Percentiles rank a stretch among this genome's conserved stretches.
phyloP scores from a whole-genome alignment of 2,888 invertebrate species.

The Chelonus formosanus region DNA sequence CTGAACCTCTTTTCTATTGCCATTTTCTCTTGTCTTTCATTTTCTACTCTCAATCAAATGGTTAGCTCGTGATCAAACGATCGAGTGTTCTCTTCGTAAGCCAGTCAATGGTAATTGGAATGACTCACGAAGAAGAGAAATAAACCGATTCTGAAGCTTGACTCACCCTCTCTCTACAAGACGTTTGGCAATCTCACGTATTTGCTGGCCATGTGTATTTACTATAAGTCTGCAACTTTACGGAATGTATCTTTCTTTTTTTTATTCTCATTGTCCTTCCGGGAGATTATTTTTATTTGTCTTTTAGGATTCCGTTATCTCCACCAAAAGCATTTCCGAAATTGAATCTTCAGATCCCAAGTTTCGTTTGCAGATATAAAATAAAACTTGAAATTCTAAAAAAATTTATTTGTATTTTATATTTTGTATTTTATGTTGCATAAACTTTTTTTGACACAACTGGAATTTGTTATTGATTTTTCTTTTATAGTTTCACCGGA shows the following conservation, averaged over 20 bases:
- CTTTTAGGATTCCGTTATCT: background rate
- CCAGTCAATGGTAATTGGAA: slow-evolving; percentile 39
- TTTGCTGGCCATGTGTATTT: slow-evolving; percentile 21
- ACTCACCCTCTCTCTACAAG: slow-evolving; percentile 25
- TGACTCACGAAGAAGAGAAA: slow-evolving; percentile 33
- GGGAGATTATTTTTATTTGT: background rate
- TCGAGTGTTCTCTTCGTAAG: slow-evolving; percentile 29
- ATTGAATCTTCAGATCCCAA: background rate
- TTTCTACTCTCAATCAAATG: slow-evolving; percentile 28
- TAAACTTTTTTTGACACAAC: too few relatives aligned
- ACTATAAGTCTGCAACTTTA: slow-evolving; percentile 24
- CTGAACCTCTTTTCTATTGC: slow-evolving; percentile 20
- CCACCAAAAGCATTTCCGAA: slow-evolving; percentile 2
- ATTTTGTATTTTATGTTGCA: too few relatives aligned
- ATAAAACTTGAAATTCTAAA: too few relatives aligned
- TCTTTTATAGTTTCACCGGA: too few relatives aligned
- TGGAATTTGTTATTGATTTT: too few relatives aligned
- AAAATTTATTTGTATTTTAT: too few relatives aligned
- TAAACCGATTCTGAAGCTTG: slow-evolving; percentile 34
- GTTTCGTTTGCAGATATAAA: background rate
- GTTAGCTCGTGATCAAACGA: slow-evolving; percentile 38
- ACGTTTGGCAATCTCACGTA: slow-evolving; percentile 35
- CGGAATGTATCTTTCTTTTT: slow-evolving; percentile 24
- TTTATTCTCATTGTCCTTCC: background rate
- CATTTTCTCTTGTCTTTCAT: slow-evolving; percentile 23